Conservation (phyloP, 1,140 invertebrate species). For the Glomeris maerens region DNA sequence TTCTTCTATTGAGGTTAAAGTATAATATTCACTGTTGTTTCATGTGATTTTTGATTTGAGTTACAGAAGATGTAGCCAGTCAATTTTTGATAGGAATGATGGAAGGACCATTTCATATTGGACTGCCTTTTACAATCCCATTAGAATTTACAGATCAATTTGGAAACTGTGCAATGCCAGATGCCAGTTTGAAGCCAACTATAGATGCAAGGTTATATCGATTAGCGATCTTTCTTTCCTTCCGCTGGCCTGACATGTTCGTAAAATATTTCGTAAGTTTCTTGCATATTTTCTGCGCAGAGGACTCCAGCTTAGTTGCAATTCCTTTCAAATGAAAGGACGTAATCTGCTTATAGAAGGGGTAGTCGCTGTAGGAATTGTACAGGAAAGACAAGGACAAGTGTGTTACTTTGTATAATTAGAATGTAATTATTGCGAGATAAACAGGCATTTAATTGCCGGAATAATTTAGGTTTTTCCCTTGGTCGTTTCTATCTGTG, state of each 20-base stretch:
- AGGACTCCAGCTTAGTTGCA: conserved; percentile 26
- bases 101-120: conserved; percentile 30
- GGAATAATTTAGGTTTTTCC: conserved; percentile 28
- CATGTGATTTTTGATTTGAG: conserved; percentile 6
- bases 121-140: conserved; percentile 29
- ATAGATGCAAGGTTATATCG: conserved; percentile 29
- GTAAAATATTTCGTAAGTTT: no score
- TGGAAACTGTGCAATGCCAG: conserved; percentile 27
- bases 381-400: conserved; percentile 23
- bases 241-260: no score
- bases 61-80: conserved; percentile 28
- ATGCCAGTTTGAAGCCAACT: conserved; percentile 21
- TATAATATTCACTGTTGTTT: no score
- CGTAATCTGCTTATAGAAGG: conserved; percentile 26
- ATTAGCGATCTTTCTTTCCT: no score
- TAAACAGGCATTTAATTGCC: no score
- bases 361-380: conserved; percentile 24
- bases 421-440: no score
- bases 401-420: no score
- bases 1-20: no score
- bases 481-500: conserved; percentile 24
- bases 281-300: no score
- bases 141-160: conserved; percentile 30
- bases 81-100: conserved; percentile 29
- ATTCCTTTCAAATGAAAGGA: conserved; percentile 22